phyloP scores from a whole-genome alignment of 2,888 invertebrate species.

The Cosmorhoe ocellata region DNA sequence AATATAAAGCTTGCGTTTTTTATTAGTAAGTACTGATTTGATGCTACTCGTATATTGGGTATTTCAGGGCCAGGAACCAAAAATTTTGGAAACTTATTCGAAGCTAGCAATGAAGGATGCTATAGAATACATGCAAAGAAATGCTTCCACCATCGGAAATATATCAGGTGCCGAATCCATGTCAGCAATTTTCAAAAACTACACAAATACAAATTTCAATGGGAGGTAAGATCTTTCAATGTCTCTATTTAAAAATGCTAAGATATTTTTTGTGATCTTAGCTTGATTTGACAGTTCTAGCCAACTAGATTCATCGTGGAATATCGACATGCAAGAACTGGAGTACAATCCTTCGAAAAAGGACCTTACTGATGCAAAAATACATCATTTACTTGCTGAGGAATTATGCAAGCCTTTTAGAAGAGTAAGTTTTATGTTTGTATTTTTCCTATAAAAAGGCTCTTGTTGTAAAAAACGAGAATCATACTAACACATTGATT shows the following conservation, averaged over 20 bases:
- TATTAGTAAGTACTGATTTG: constrained; percentile 30
- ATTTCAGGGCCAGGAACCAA: constrained; percentile 90
- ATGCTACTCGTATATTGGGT: constrained; percentile 3
- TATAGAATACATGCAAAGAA: constrained; percentile 94
- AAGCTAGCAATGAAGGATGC: constrained; percentile 97
- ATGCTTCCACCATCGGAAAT: constrained; percentile 93
- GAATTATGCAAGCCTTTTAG: constrained; percentile 94
- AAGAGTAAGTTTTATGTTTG: constrained; percentile 83
- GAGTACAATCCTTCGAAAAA: constrained; percentile 96
- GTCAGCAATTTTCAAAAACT: constrained; percentile 95
- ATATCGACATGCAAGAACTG: constrained; percentile 95
- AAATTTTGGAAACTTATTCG: constrained; percentile 96
- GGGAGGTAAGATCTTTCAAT: constrained; percentile 84
- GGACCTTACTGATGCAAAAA: constrained; percentile 96
- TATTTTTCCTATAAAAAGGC: too few species aligned
- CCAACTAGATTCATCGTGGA: constrained; percentile 93
- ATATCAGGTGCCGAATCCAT: constrained; percentile 94
- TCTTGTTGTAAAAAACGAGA: too few species aligned
- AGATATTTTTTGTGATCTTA: constrained; percentile 21
- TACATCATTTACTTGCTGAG: constrained; percentile 95
- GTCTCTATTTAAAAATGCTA: constrained; percentile 1
- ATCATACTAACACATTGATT: too few species aligned
- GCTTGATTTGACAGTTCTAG: constrained; percentile 84
- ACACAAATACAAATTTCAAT: constrained; percentile 91
- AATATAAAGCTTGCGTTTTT: background rate